A percentile compares a stretch with the other conserved stretches of the same genome.
These are phyloP conservation scores for Tympanoctomys barrerae DNA, from an alignment of 2,797 vertebrate species.

Conservation along the genomic window DNA sequence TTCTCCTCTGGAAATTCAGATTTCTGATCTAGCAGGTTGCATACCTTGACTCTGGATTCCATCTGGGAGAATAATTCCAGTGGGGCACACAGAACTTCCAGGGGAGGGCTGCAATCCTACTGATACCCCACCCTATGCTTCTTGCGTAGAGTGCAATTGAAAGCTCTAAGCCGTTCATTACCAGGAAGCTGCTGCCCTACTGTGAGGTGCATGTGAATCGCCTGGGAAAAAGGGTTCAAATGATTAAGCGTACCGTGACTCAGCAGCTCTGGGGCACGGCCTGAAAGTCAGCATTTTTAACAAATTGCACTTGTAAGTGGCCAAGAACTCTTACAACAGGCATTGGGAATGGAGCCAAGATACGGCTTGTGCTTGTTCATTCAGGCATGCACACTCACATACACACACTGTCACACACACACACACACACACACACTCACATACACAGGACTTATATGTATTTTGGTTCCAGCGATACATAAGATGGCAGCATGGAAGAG, in stretches of 20 bases:
- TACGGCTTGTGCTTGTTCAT: not conserved
- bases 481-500: not conserved
- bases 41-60: not conserved
- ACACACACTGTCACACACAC: not conserved
- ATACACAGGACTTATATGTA: not conserved
- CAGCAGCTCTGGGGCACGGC: not conserved
- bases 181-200: slow-evolving; percentile 35
- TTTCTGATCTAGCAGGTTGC: not conserved
- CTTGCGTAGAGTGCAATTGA: not conserved
- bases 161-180: not conserved
- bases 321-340: not conserved
- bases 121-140: not conserved
- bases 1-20: not conserved
- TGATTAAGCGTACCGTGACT: not conserved
- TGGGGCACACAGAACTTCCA: not conserved
- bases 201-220: not conserved
- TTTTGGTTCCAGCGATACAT: not conserved
- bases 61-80: not conserved
- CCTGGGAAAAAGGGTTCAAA: not conserved
- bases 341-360: not conserved
- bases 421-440: not conserved
- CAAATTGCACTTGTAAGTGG: not conserved
- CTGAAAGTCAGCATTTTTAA: not conserved
- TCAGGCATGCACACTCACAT: not conserved
- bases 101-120: not conserved